Conservation (phyloP, 2,888 invertebrate species). For the Pollenia angustigena region DNA sequence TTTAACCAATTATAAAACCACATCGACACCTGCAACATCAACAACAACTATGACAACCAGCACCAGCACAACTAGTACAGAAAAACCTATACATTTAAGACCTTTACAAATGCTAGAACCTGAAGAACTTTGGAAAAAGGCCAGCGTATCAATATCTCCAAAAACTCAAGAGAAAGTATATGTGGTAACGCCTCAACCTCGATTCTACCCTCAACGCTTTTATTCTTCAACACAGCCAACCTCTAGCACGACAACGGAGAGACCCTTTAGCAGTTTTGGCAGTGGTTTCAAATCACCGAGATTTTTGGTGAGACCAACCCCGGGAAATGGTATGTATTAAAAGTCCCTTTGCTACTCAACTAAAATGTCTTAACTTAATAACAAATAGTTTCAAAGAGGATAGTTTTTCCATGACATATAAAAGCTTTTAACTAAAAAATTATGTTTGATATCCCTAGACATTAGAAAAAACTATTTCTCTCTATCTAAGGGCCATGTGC, state of each 20-base stretch:
- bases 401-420: background rate
- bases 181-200: conserved; percentile 91
- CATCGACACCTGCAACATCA: conserved; percentile 65
- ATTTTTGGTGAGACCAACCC: conserved; percentile 86
- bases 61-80: conserved; percentile 84
- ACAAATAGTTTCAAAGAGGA: conserved; percentile 19
- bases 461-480: too few species aligned
- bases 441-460: too few species aligned
- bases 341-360: conserved; percentile 46
- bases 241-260: conserved; percentile 60
- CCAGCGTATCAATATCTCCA: conserved; percentile 90
- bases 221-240: conserved; percentile 32
- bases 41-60: conserved; percentile 70
- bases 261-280: conserved; percentile 37
- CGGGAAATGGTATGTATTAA: conserved; percentile 82
- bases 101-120: conserved; percentile 74
- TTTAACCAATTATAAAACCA: conserved; percentile 32
- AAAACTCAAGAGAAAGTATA: conserved; percentile 92
- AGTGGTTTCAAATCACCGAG: conserved; percentile 83
- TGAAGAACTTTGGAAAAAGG: conserved; percentile 86
- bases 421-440: too few species aligned
- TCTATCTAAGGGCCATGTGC: too few species aligned
- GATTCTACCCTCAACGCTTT: conserved; percentile 74
- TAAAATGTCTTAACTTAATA: conserved; percentile 63
- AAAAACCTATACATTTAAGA: conserved; percentile 81